A percentile compares a stretch with the other conserved stretches of the same genome.
These are phyloP conservation scores for Microplitis deprimator DNA, from an alignment of 2,888 invertebrate genomes.

Conservation along the genomic window DNA sequence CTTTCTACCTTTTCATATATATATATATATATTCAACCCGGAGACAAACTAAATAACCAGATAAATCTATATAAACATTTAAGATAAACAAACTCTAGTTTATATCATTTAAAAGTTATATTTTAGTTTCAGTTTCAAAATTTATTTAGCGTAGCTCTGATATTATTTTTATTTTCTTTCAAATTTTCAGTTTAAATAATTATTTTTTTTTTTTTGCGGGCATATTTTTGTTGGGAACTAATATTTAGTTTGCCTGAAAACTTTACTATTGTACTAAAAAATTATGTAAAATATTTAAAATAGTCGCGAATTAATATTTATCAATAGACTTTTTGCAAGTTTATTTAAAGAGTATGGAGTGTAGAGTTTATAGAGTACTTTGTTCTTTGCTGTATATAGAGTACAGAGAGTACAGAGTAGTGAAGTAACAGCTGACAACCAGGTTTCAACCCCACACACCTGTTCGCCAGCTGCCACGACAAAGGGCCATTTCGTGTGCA, in stretches of 20 bases:
- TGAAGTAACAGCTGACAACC: not conserved
- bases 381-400: not conserved
- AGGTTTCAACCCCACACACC: slow-evolving; percentile 56
- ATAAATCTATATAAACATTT: slow-evolving; percentile 18
- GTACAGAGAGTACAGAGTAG: not conserved
- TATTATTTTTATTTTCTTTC: no score
- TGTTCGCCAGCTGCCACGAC: slow-evolving; percentile 68
- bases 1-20: slow-evolving; percentile 2
- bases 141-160: not conserved
- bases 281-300: no score
- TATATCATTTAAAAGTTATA: slow-evolving; percentile 8
- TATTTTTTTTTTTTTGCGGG: no score
- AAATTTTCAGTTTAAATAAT: no score
- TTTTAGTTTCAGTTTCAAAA: not conserved
- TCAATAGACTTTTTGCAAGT: no score
- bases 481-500: slow-evolving; percentile 57
- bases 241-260: no score
- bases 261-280: no score
- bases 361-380: not conserved
- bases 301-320: no score
- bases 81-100: slow-evolving; percentile 8
- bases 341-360: not conserved
- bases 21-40: not conserved
- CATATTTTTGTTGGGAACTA: no score
- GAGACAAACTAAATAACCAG: slow-evolving; percentile 28